Evolutionary conservation across 2,797 vertebrate genomes (phyloP).

Genomic region (Pempheris klunzingeri): DNA sequence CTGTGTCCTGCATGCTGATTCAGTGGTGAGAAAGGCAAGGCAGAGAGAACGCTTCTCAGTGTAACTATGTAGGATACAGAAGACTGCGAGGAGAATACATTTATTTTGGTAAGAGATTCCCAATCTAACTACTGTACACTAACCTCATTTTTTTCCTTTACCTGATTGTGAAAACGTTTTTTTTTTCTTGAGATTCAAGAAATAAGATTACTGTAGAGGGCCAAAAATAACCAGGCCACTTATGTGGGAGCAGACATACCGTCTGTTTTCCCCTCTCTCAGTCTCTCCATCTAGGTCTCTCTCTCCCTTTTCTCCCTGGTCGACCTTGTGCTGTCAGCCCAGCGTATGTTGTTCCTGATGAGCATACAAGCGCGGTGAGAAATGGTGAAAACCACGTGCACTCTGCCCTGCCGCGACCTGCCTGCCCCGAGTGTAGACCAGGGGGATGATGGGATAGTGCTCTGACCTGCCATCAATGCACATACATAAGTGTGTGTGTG

Average conservation of each 20-base stretch:
- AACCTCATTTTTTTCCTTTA: slow-evolving; percentile 11
- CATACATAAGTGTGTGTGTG: slow-evolving; percentile 22
- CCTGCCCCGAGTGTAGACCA: slow-evolving; percentile 18
- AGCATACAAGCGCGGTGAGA: slow-evolving; percentile 40
- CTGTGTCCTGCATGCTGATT: too few relatives aligned
- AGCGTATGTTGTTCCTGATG: slow-evolving; percentile 49
- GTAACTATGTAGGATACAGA: not conserved
- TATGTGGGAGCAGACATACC: too few relatives aligned
- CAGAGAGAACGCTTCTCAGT: too few relatives aligned
- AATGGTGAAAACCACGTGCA: slow-evolving; percentile 51
- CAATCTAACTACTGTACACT: not conserved
- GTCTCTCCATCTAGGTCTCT: slow-evolving; percentile 8
- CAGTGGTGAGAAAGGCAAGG: too few relatives aligned
- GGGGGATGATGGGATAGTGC: slow-evolving; percentile 52
- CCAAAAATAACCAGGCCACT: slow-evolving; percentile 35
- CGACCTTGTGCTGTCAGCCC: slow-evolving; percentile 62
- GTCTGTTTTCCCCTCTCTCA: slow-evolving; percentile 32
- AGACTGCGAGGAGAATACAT: not conserved
- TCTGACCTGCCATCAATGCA: slow-evolving; percentile 55
- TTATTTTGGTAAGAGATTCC: not conserved
- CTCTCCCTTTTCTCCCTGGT: not conserved
- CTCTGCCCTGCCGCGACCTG: slow-evolving; percentile 47
- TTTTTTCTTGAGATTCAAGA: slow-evolving; percentile 38
- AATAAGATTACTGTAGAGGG: slow-evolving; percentile 29
- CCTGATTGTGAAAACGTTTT: slow-evolving; percentile 20